Evolutionary conservation across 1,140 invertebrate genomes (phyloP).

Genomic region (Scaptomyza montana): DNA sequence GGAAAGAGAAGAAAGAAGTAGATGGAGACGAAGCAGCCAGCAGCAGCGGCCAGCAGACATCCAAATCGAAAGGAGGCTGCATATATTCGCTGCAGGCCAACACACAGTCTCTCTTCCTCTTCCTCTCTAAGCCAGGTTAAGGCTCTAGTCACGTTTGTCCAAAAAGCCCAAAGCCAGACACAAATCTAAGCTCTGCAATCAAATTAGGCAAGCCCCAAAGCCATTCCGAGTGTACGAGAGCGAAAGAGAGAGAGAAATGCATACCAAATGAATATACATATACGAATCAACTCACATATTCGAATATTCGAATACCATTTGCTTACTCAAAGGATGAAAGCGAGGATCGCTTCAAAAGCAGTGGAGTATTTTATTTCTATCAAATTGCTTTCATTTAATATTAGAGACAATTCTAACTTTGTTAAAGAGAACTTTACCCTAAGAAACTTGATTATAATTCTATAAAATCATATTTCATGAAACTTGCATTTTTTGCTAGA

Average conservation of each 20-base stretch:
- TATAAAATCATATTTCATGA: too few relatives aligned
- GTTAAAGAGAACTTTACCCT: too few relatives aligned
- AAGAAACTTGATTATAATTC: too few relatives aligned
- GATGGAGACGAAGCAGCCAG: not conserved
- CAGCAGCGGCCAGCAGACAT: slow-evolving; percentile 18
- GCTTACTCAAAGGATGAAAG: not conserved
- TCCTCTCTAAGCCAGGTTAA: not conserved
- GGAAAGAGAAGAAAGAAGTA: not conserved
- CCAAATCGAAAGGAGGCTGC: slow-evolving; percentile 29
- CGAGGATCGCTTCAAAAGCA: slow-evolving; percentile 1
- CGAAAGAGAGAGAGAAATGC: slow-evolving; percentile 11
- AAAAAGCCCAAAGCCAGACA: slow-evolving; percentile 35
- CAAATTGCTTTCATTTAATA: too few relatives aligned
- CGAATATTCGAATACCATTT: not conserved
- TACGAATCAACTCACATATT: not conserved
- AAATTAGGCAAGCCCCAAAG: slow-evolving; percentile 72
- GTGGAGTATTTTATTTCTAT: too few relatives aligned
- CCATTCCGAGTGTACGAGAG: slow-evolving; percentile 16
- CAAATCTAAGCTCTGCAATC: slow-evolving; percentile 76
- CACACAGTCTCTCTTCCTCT: slow-evolving; percentile 13
- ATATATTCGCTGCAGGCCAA: slow-evolving; percentile 1
- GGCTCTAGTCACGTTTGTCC: slow-evolving; percentile 67
- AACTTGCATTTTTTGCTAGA: too few relatives aligned
- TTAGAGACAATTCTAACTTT: too few relatives aligned
- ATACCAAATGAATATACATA: slow-evolving; percentile 1